Base-by-base conservation (phyloP, 2,888 invertebrate genomes). In the Melinaea marsaeus region DNA sequence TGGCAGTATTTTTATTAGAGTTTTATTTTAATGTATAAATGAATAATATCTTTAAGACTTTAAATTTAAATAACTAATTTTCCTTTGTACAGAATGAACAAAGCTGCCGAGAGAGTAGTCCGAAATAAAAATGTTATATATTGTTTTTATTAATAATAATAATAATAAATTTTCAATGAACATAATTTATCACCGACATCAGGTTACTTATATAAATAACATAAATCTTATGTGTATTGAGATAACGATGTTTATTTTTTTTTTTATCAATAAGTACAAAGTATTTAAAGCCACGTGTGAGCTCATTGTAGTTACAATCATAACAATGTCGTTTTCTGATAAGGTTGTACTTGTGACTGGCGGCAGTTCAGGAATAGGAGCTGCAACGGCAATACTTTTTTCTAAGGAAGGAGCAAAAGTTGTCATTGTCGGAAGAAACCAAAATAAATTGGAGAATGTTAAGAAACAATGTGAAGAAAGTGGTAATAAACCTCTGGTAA, bases 291-390 rank as follows among this genome's bases (percentile, higher is more conserved):
- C 42, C 6, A 3, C 11, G 42, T 42, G 7, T 37, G 42, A 9
- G 11, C 11, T 42, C 11, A 6, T 42, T 5, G 7, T 9, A 5
- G 3, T 9, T 9, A 42, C 7, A 42, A 9, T 42, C 42, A 9
- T 42, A 42, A 42, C 11, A 42, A 42, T 42, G 42, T 42, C 42
- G n/a, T 71, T 69, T 13, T 42, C 77, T 37, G 85, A 89, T 13
- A 92, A 92, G 85, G 91, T 92, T 0, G 85, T 92, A 1, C 73
- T 92, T 11, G 83, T 93, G 55, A 92, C 93, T 0, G 94, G 94
- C 33, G 93, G 93, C 0, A 94, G 93, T 75, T 94, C 94, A 2
- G 95, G 95, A 0, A 94, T 95, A 64, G 95, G 95, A 3, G 92
- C 92, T 0, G 92, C 92, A n/a, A 91, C 93, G 1, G 94, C 94